Base-by-base conservation (phyloP, 2,113 vertebrate species). In the Recurvirostra avosetta region DNA sequence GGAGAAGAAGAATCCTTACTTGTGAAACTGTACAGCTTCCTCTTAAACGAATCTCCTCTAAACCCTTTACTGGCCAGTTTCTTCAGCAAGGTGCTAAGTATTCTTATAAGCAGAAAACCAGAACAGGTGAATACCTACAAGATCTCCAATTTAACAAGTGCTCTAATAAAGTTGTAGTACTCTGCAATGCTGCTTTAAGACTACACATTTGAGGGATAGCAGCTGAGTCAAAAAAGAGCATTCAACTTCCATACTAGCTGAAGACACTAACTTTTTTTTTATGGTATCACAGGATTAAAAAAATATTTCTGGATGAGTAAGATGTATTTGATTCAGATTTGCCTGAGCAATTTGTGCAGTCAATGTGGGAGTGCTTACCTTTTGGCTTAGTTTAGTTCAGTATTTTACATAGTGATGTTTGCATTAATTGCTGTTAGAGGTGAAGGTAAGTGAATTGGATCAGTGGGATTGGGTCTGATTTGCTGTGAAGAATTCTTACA, bases 41-140 rank as follows among this genome's bases (percentile, higher is more conserved):
- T 99, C 90, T 98, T 99, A 92, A 99, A 99, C 47, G 99, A 99
- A 86, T 98, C 99, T 10, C 99, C 99, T 73, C 97, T 99, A 90
- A 99, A 99, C 97, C 99, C 99, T 15, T 98, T 99, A 55, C 98
- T 99, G 90, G 99, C 99, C 97, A 99, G 99, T 98, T 99, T 99
- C 97, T 99, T 99, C 98, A 99, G 99, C 97, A 99, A 99, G 98
- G 99, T 99, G 96, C 98, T 99, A 94, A 99, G 99, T 97, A 99
- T 99, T 97, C 99, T 99, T 89, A 99, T 99, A 97, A 99, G 99
- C 98, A 98, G 99, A 96, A 99, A 99, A 96, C 99, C 99, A 72
- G 99, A 99, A 97, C 99, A 99, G 99, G 99, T 99, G 96, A 96
- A 83, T 92, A 15, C 20, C 62, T 85, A 50, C 5, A 62, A 50